phyloP scores from a whole-genome alignment of 30 jellyfish, hydroid and myxozoan genomes.

The Cassiopea andromeda region DNA sequence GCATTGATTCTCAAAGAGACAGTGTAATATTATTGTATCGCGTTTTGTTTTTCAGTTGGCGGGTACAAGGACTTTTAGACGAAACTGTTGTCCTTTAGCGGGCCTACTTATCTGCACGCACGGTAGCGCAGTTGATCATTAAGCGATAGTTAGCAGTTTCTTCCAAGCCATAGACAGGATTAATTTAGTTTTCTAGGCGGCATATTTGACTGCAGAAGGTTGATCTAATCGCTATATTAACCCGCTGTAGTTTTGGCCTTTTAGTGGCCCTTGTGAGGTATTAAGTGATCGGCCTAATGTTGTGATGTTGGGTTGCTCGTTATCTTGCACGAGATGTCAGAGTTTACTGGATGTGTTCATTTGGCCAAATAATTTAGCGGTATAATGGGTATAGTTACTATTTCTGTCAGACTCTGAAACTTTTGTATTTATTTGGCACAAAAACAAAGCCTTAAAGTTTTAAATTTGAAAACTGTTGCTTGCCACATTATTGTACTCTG shows the following conservation, averaged over 20 bases:
- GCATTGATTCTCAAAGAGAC: neutral
- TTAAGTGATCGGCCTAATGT: neutral
- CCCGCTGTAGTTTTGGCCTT: neutral
- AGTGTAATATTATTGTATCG: neutral
- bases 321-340: no score
- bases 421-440: no score
- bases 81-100: conserved; percentile 12
- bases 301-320: neutral
- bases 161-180: neutral
- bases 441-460: no score
- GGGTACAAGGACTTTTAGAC: conserved; percentile 6
- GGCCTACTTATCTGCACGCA: neutral
- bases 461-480: no score
- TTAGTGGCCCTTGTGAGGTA: neutral
- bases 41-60: conserved; percentile 13
- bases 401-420: no score
- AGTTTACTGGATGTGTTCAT: no score
- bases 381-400: no score
- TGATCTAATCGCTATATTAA: neutral
- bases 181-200: neutral
- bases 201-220: neutral
- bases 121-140: neutral
- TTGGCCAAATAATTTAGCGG: no score
- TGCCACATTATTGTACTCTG: no score
- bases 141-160: neutral